Evolutionary conservation across 2,888 invertebrate genomes (phyloP), one percentile per base, ranked within the genome.

Genomic region (Drosophila tanythrix): DNA sequence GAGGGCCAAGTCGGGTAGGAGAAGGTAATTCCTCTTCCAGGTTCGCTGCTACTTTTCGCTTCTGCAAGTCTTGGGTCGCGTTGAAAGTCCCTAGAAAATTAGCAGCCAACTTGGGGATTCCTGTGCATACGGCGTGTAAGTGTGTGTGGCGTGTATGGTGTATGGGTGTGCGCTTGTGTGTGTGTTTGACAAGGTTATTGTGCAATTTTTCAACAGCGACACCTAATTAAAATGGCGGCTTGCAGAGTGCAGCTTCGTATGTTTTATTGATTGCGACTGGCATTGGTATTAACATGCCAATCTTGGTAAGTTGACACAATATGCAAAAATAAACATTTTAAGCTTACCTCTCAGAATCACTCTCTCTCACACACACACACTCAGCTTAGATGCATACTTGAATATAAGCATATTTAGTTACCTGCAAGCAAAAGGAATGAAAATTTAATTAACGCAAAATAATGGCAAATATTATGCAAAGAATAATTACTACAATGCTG

Each of bases 391-490:
- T 38, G 8, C 25, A 25, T n/a, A 33, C 13, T 18, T 18, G 2
- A n/a, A 31, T 13, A 33, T 25, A 8, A 25, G 7, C 1, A 27
- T 25, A 21, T 36, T 36, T 35, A 74, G 35, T 81, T 82, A 81
- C 81, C 85, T 84, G 81, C 35, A 81, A 83, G 46, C 52, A 81
- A 67, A 56, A 15, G 27, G 35, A 63, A 57, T 13, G 38, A 62
- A 66, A 55, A n/a, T 38, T 51, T n/a, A 51, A 53, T 64, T 50
- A 36, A 72, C 50, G 18, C 18, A 48, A 58, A 56, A 64, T 73
- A 67, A 43, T 55, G n/a, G 33, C 10, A 56, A 66, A 60, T 55
- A 18, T 58, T 74, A 48, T 66, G 48, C 36, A 21, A 56, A 50
- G 27, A 33, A 1, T 13, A 50, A 35, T 25, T 6, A 4, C 21